Base-by-base conservation (phyloP, 2,888 invertebrate genomes). In the Callyntrura guangdongensis region DNA sequence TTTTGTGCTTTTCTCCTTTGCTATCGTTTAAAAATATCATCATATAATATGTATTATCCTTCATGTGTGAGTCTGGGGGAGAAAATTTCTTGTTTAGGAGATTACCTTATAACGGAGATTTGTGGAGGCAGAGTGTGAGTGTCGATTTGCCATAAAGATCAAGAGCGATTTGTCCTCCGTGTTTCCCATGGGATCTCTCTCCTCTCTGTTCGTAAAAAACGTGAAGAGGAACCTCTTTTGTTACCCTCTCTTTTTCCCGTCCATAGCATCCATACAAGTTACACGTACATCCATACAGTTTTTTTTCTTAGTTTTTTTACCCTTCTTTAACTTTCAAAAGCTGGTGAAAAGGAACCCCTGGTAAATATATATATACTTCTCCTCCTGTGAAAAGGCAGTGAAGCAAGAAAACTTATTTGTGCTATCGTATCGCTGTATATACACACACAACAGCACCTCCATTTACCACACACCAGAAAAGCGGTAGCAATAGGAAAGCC, bases 61-160 rank as follows among this genome's bases (percentile, higher is more conserved):
- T 74, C 22, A 45, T 45, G 61, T 81, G 45, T 59, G 79, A 27
- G 17, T 79, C 25, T 56, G 79, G 36, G 69, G 83, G 77, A 82
- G 86, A 74, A 87, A 92, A 93, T 91, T 93, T 92, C 92, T 91
- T 93, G 92, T 92, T 93, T 92, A 92, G 90, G 89, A 93, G 93
- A 93, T 93, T 93, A 92, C 93, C 92, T 93, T 93, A 92, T 93
- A 93, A 93, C 93, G 92, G 92, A 93, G 93, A 93, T 93, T 93
- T 93, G 92, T 93, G 92, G 93, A 93, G 92, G 92, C 93, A 90
- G 92, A 91, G 92, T 92, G 92, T 91, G 92, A 92, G 93, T 93
- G 92, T 92, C 92, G 93, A 93, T 93, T 93, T 93, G 93, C 93
- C 92, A 93, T 93, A 93, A 93, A 93, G 93, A 93, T 93, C 93